A percentile compares a stretch with the other conserved stretches of the same genome.
Evolutionary conservation across 2,888 invertebrate genomes (phyloP).

Genomic region (Dorcus hopei): DNA sequence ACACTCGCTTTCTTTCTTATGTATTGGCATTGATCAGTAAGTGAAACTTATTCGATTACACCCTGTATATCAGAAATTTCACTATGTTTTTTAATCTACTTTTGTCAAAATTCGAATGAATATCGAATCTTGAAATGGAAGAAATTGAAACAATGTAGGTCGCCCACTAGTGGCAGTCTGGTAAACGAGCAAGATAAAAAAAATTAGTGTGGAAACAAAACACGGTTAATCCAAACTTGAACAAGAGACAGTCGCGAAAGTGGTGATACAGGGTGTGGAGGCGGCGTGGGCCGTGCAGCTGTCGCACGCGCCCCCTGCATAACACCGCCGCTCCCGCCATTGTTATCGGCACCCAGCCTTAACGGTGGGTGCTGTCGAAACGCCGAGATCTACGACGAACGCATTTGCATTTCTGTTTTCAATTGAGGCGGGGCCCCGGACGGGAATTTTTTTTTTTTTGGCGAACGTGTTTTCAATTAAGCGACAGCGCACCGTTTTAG

Average conservation of each 20-base stretch:
- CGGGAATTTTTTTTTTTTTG: not conserved
- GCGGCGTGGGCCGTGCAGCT: conserved; percentile 25
- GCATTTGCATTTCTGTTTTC: conserved; percentile 15
- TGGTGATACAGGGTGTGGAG: conserved; percentile 19
- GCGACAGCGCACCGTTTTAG: not conserved
- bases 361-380: conserved; percentile 27
- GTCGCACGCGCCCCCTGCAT: conserved; percentile 24
- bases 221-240: not conserved
- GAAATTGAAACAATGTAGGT: too few species aligned
- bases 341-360: conserved; percentile 26
- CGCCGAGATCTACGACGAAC: conserved; percentile 6
- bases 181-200: not conserved
- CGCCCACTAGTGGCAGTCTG: too few species aligned
- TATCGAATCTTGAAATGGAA: too few species aligned
- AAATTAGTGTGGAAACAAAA: not conserved
- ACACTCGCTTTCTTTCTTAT: too few species aligned
- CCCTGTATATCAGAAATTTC: too few species aligned
- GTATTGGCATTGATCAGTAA: too few species aligned
- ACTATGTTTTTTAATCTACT: too few species aligned
- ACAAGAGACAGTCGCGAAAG: conserved; percentile 19
- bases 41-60: too few species aligned
- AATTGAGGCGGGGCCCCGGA: not conserved
- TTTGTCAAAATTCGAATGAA: too few species aligned
- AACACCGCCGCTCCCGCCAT: conserved; percentile 28
- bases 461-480: not conserved